phyloP scores from a whole-genome alignment of 2,797 vertebrate genomes.

The Chaunax sp. region DNA sequence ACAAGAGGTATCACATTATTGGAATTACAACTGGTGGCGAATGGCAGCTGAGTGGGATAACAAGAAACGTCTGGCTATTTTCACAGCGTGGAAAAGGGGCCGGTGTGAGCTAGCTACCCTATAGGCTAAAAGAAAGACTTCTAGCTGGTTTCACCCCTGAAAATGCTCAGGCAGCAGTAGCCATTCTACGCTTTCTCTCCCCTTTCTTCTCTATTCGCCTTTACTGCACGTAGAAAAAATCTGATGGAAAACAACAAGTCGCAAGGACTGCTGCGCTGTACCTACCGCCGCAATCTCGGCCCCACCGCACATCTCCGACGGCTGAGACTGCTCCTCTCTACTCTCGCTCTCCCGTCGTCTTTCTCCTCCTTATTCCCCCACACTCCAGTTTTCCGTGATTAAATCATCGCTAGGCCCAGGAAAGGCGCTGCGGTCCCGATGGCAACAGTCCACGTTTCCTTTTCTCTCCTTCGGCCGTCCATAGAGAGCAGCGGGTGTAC shows the following conservation, averaged over 20 bases:
- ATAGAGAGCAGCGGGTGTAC: constrained; percentile 53
- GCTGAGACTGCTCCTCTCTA: constrained; percentile 57
- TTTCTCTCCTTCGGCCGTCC: constrained; percentile 59
- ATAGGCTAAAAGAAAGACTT: constrained; percentile 44
- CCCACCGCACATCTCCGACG: constrained; percentile 80
- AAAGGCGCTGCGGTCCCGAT: constrained; percentile 57
- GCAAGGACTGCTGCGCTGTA: constrained; percentile 43
- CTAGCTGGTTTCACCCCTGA: constrained; percentile 31
- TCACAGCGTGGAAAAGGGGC: constrained; percentile 64
- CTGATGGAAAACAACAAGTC: constrained; percentile 65
- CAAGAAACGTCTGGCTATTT: constrained; percentile 64
- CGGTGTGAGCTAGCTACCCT: constrained; percentile 56
- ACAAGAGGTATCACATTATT: constrained; percentile 17
- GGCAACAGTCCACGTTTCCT: constrained; percentile 59
- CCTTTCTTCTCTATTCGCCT: constrained; percentile 13
- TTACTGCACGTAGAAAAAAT: constrained; percentile 37
- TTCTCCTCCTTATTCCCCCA: constrained; percentile 40
- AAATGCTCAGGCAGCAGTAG: constrained; percentile 16
- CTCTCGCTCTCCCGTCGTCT: constrained; percentile 49
- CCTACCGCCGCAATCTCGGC: constrained; percentile 83
- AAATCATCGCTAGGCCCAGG: constrained; percentile 62
- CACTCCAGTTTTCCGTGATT: constrained; percentile 53
- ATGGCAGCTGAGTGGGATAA: constrained; percentile 40
- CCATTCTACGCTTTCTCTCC: not conserved
- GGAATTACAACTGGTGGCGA: constrained; percentile 31